Base-by-base conservation (phyloP, 2,888 invertebrate species). In the Ischnus inquisitorius region DNA sequence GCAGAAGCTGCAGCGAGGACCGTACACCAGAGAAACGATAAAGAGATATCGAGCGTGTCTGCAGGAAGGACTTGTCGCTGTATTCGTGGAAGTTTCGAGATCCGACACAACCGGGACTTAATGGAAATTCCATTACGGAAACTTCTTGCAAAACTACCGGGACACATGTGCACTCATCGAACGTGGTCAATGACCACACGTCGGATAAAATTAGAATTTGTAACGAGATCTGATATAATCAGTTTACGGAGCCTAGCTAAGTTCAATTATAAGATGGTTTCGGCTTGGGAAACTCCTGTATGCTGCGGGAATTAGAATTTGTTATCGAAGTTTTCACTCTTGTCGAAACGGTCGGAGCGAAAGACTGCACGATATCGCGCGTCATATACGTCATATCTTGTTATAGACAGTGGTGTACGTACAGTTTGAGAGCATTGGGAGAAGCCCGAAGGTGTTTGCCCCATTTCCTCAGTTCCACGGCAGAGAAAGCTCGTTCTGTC, bases 31-130 rank as follows among this genome's bases (percentile, higher is more conserved):
- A 68, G 62, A 78, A 57, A 74, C 81, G 67, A 64, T 81, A 84
- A 81, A 84, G 84, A 77, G 80, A 84, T 84, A 84, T 84, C 80
- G 84, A 81, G 84, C 80, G 81, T 78, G 54, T 76, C 65, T 54
- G 28, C 28, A 28, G 46, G 19, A 60, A 43, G 46, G 46, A 72
- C 72, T 72, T 60, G 22, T 72, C 60, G 60, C 57, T 72, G 43
- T 43, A 10, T 22, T 41, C 57, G 60, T 72, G n/a, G 16, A 60
- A 41, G 57, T 10, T n/a, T 22, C 22, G 25, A 25, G 57, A 25
- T 57, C 25, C 10, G 19, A 57, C 57, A 10, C 2, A 22, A 57
- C 19, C 2, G 16, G 54, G 39, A 72, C n/a, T 72, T 72, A 60
- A 72, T 72, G 60, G 72, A 60, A 60, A 72, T 28, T 43, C 46